These are phyloP conservation scores for Eumaeus atala DNA, from an alignment of 1,140 invertebrate species.

Conservation along the genomic window DNA sequence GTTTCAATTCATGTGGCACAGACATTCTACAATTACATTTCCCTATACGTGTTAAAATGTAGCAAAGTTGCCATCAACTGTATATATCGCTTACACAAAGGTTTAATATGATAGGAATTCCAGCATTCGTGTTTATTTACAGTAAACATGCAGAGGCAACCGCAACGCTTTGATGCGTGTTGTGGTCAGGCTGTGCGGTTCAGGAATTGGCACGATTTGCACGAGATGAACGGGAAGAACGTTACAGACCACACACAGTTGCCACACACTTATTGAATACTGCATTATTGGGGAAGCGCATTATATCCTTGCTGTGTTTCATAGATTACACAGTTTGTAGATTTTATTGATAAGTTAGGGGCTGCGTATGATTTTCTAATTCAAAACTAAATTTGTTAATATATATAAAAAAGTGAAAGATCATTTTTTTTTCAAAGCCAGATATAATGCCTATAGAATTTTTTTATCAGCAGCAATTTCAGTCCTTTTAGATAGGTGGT, in stretches of 20 bases:
- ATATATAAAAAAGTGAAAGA: too few species aligned
- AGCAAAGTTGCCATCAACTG: neutral
- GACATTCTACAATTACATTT: conserved; percentile 1
- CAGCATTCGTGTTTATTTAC: conserved; percentile 32
- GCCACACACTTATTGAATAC: conserved; percentile 13
- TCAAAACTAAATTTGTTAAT: too few species aligned
- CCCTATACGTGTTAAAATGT: neutral
- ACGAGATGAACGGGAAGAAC: conserved; percentile 32
- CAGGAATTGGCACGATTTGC: conserved; percentile 60
- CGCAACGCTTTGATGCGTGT: conserved; percentile 59
- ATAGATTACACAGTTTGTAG: too few species aligned
- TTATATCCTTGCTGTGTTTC: too few species aligned
- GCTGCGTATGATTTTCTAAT: too few species aligned
- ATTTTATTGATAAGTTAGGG: too few species aligned
- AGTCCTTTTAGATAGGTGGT: too few species aligned
- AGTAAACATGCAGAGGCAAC: conserved; percentile 35
- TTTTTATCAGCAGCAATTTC: too few species aligned
- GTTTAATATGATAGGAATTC: conserved; percentile 24
- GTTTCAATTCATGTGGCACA: neutral
- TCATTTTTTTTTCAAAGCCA: too few species aligned
- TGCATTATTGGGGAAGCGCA: conserved; percentile 5
- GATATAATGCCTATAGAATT: too few species aligned
- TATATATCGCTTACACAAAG: neutral
- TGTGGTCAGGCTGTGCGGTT: conserved; percentile 54
- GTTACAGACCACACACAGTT: conserved; percentile 23